Percentiles rank a stretch among this genome's conserved stretches.
Conservation (phyloP, 1,140 invertebrate species). For the Pogonognathellus flavescens region DNA sequence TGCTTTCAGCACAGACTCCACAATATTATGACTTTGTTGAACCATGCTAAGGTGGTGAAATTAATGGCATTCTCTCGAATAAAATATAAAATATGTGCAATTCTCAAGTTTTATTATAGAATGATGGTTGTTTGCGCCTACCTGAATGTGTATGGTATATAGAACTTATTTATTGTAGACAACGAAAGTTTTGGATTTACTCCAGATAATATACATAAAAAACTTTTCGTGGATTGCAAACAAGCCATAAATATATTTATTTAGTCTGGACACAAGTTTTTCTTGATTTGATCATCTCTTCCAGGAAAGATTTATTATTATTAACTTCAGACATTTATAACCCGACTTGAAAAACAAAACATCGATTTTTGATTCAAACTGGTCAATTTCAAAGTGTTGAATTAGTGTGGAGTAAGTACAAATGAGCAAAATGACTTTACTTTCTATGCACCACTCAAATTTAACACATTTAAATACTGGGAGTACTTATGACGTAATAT, state of each 20-base stretch:
- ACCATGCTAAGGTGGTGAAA: background rate
- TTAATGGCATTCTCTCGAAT: constrained; percentile 11
- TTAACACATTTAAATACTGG: no score
- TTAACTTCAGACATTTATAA: constrained; percentile 27
- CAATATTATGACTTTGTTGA: no score
- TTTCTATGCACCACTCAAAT: no score
- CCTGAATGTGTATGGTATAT: background rate
- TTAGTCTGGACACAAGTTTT: constrained; percentile 2
- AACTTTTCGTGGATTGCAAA: background rate
- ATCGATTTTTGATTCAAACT: no score
- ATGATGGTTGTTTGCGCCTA: background rate
- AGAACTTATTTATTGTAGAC: background rate
- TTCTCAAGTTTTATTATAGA: background rate
- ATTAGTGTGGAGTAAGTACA: no score
- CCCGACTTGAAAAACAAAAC: background rate
- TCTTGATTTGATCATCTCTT: constrained; percentile 12
- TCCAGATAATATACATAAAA: constrained; percentile 30
- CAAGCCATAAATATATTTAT: constrained; percentile 16
- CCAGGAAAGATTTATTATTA: constrained; percentile 33
- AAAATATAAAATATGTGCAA: background rate
- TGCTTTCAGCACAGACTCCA: no score
- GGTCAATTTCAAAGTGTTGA: no score
- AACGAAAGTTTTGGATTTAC: constrained; percentile 27
- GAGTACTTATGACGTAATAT: no score
- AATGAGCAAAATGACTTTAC: no score